Evolutionary conservation across 2,888 invertebrate genomes (phyloP), one percentile per base, ranked within the genome.

Genomic region (Mythimna albipuncta): DNA sequence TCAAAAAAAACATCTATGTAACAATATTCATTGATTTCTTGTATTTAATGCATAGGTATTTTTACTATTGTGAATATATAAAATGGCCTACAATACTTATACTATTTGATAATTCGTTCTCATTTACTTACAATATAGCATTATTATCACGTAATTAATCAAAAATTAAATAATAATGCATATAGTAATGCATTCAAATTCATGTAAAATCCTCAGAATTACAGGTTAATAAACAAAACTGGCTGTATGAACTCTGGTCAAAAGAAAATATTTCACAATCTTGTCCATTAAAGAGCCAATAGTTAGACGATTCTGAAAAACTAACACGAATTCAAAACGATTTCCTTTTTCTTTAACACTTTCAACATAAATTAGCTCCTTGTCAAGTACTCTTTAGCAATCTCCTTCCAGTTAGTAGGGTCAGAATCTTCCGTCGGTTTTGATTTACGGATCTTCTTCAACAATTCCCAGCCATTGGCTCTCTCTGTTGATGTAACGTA

Each of bases 401-500:
- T 96, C 7, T 91, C 92, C 86, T 96, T 96, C 98, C 98, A 98
- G 76, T 97, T 94, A 10, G 96, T 95, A 19, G 97, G 96, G 64
- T 98, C 95, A 0, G 96, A 93, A 0, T 97, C 95, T 10, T 97
- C 97, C 0, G 90, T 87, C 0, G 93, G 93, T 64, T 89, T 91
- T 67, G 90, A 85, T 82, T 95, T 96, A 57, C 96, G 88, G 77
- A 96, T 91, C 86, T 93, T 93, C 69, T 87, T 90, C 13, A 97
- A 95, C 11, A 99, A 92, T 1, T 98, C 91, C 85, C 96, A 94
- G 97, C 98, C 98, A 0, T 98, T 98, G 6, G 96, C 94, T 83
- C 97, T 97, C 81, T 98, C 97, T 0, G 98, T 98, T 0, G 96
- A 96, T 19, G 98, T 91, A 0, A 99, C 95, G 92, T 99, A 99